Conservation (phyloP, 2,888 invertebrate genomes). For the Rosalia funebris region DNA sequence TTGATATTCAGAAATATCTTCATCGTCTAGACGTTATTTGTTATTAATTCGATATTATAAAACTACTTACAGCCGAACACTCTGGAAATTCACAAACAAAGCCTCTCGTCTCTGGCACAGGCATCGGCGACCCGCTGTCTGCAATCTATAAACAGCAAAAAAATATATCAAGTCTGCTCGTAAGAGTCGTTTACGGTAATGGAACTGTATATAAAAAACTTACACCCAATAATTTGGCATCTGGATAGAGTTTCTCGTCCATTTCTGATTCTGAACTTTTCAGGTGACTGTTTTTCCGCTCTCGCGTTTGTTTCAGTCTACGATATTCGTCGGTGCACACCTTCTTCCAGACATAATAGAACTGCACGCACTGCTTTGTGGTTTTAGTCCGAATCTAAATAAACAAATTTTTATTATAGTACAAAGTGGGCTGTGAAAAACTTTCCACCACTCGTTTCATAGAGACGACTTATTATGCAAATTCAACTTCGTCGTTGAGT, state of each 20-base stretch:
- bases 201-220: constrained; percentile 31
- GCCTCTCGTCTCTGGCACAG: constrained; percentile 59
- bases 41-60: too few species aligned
- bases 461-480: too few species aligned
- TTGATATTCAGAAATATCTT: too few species aligned
- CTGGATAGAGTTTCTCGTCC: constrained; percentile 62
- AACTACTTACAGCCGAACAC: constrained; percentile 71
- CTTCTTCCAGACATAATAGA: constrained; percentile 99
- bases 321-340: constrained; percentile 81
- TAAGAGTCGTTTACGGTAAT: neutral
- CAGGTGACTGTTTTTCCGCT: constrained; percentile 52
- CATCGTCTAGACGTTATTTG: too few species aligned
- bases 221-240: constrained; percentile 63
- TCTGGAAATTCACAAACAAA: constrained; percentile 73
- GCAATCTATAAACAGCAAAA: constrained; percentile 56
- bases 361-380: constrained; percentile 94
- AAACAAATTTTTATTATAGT: constrained; percentile 6
- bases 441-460: too few species aligned
- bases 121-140: constrained; percentile 63
- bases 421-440: neutral
- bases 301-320: constrained; percentile 57
- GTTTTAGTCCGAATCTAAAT: constrained; percentile 82
- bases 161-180: neutral
- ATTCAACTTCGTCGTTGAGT: too few species aligned
- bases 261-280: constrained; percentile 54